phyloP scores from a whole-genome alignment of 1,140 invertebrate species.

The Neodiprion virginianus region DNA sequence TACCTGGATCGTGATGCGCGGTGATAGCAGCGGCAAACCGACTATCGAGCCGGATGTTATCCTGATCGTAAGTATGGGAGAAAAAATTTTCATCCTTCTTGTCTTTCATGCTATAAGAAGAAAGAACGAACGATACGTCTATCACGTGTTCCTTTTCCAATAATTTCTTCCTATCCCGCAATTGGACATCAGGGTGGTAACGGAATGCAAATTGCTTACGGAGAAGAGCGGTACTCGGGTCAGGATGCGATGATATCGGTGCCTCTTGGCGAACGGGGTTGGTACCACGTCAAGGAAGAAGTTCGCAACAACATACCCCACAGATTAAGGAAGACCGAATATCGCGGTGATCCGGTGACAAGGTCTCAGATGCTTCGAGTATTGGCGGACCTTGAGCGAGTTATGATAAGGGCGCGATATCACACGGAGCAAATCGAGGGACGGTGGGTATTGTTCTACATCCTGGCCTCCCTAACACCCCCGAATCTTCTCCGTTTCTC shows the following conservation, averaged over 20 bases:
- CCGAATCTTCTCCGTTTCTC: not conserved
- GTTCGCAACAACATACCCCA: slow-evolving; percentile 67
- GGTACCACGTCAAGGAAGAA: slow-evolving; percentile 75
- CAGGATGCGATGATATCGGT: slow-evolving; percentile 69
- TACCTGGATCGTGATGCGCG: slow-evolving; percentile 85
- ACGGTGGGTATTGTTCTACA: slow-evolving; percentile 56
- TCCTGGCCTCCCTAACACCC: no score
- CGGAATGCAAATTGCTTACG: slow-evolving; percentile 76
- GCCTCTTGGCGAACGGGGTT: slow-evolving; percentile 71
- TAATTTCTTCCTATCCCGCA: not conserved
- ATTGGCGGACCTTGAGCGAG: slow-evolving; percentile 77
- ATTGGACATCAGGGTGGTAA: slow-evolving; percentile 65
- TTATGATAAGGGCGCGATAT: slow-evolving; percentile 90
- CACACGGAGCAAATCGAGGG: slow-evolving; percentile 94
- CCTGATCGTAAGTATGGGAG: slow-evolving; percentile 69
- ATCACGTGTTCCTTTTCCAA: slow-evolving; percentile 4
- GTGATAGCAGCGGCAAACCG: slow-evolving; percentile 86
- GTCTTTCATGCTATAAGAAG: not conserved
- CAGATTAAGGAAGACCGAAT: slow-evolving; percentile 64
- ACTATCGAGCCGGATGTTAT: slow-evolving; percentile 87
- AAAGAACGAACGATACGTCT: not conserved
- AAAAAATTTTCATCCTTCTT: not conserved
- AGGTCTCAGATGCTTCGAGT: slow-evolving; percentile 84
- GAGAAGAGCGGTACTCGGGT: slow-evolving; percentile 68
- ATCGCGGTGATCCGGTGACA: slow-evolving; percentile 69